Evolutionary conservation across 2,797 vertebrate genomes (phyloP).

Genomic region (Chromis chromis): DNA sequence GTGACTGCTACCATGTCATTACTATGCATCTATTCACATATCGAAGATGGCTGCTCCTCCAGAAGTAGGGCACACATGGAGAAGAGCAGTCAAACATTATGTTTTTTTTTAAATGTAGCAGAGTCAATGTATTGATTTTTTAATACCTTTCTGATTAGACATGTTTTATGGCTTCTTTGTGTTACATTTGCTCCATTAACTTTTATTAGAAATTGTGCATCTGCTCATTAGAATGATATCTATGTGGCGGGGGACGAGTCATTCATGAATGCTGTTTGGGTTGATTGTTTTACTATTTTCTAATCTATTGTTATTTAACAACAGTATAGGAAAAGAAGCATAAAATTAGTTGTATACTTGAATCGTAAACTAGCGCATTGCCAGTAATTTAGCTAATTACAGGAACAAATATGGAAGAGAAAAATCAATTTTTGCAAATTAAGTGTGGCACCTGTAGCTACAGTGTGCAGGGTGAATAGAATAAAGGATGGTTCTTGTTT

Average conservation of each 20-base stretch:
- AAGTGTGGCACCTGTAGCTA: not conserved
- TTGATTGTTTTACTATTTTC: conserved; percentile 48
- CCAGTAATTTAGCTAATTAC: not conserved
- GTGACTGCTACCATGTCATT: conserved; percentile 64
- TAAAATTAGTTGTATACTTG: conserved; percentile 8
- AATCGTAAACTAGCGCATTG: not conserved
- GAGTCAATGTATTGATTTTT: conserved; percentile 29
- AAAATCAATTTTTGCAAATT: not conserved
- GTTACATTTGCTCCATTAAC: conserved; percentile 42
- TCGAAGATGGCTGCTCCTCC: conserved; percentile 62
- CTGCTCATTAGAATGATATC: conserved; percentile 48
- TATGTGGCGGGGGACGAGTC: conserved; percentile 52
- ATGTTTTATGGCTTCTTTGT: conserved; percentile 24
- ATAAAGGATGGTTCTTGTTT: conserved; percentile 14
- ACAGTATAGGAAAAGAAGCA: conserved; percentile 14
- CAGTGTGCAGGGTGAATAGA: not conserved
- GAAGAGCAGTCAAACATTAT: conserved; percentile 28
- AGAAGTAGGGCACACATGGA: conserved; percentile 49
- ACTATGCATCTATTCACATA: conserved; percentile 67
- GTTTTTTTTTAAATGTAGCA: conserved; percentile 33
- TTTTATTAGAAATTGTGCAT: conserved; percentile 54
- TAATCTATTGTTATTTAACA: conserved; percentile 28
- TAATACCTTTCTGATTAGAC: conserved; percentile 27
- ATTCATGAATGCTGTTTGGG: conserved; percentile 51
- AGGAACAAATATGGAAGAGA: rapidly evolving